Conservation (phyloP, 2,113 vertebrate genomes). For the Mirza zaza region DNA sequence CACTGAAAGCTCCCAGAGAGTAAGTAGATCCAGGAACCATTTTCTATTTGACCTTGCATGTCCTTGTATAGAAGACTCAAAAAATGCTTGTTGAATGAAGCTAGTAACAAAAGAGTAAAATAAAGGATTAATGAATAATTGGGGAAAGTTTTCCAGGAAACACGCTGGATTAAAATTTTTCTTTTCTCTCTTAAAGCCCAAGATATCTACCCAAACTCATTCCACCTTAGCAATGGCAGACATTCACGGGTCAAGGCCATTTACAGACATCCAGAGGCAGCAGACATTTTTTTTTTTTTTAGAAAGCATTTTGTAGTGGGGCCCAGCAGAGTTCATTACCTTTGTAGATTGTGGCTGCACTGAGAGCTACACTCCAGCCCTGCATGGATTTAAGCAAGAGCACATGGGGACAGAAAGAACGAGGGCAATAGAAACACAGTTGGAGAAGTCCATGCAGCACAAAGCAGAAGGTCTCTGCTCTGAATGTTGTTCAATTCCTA, state of each 20-base stretch:
- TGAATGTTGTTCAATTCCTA: background rate
- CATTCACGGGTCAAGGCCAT: slow-evolving; percentile 32
- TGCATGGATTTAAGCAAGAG: slow-evolving; percentile 49
- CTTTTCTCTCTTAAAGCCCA: slow-evolving; percentile 51
- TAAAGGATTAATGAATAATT: slow-evolving; percentile 40
- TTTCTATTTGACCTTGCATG: slow-evolving; percentile 27
- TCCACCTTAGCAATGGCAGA: slow-evolving; percentile 30
- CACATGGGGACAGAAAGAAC: slow-evolving; percentile 4
- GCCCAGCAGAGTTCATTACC: slow-evolving; percentile 49
- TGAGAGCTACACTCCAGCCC: slow-evolving; percentile 36
- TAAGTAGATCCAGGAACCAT: background rate
- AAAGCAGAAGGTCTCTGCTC: slow-evolving; percentile 39
- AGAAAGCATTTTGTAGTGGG: slow-evolving; percentile 52
- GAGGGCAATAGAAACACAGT: slow-evolving; percentile 37
- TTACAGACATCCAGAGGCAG: slow-evolving; percentile 47
- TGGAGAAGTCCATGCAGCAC: slow-evolving; percentile 29
- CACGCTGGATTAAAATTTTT: slow-evolving; percentile 22
- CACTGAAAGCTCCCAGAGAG: background rate
- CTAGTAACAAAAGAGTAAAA: slow-evolving; percentile 8
- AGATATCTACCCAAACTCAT: slow-evolving; percentile 36
- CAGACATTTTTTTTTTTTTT: background rate
- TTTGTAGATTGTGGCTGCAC: slow-evolving; percentile 21
- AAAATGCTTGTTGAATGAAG: slow-evolving; percentile 51
- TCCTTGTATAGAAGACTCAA: background rate
- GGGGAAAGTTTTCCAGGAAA: background rate